Conservation (phyloP, 1,140 invertebrate species). For the Cydia pomonella region DNA sequence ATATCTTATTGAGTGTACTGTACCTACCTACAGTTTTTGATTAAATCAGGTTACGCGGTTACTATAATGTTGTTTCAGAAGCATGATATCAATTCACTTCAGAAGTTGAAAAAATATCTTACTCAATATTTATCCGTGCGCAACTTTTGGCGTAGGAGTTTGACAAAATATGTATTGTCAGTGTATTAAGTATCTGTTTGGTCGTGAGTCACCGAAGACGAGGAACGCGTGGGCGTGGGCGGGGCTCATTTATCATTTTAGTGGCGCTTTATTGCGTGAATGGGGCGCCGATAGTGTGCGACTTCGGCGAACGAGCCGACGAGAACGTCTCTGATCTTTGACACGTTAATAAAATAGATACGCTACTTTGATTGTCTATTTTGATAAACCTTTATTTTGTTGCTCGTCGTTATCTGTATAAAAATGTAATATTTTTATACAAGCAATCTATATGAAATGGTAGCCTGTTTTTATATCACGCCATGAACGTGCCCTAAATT, state of each 20-base stretch:
- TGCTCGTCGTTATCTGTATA: too few species aligned
- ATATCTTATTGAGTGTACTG: too few species aligned
- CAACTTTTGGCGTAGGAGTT: constrained; percentile 22
- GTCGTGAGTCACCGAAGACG: constrained; percentile 55
- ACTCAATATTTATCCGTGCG: not conserved
- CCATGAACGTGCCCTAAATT: too few species aligned
- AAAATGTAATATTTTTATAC: too few species aligned
- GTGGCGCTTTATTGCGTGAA: constrained; percentile 66
- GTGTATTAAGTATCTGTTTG: constrained; percentile 37
- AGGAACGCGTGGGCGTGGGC: constrained; percentile 55
- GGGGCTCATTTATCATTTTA: constrained; percentile 71
- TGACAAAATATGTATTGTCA: constrained; percentile 35
- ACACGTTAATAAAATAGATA: constrained; percentile 15
- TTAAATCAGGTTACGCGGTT: not conserved
- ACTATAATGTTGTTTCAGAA: not conserved
- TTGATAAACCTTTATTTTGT: not conserved
- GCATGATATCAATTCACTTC: not conserved
- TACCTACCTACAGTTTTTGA: too few species aligned
- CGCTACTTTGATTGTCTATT: constrained; percentile 2
- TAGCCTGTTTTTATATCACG: too few species aligned
- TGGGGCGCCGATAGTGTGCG: constrained; percentile 55
- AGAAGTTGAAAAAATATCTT: not conserved
- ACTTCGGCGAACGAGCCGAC: not conserved
- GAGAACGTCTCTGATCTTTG: constrained; percentile 2
- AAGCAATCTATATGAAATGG: too few species aligned